phyloP scores from a whole-genome alignment of 2,113 vertebrate genomes.

The human region DNA sequence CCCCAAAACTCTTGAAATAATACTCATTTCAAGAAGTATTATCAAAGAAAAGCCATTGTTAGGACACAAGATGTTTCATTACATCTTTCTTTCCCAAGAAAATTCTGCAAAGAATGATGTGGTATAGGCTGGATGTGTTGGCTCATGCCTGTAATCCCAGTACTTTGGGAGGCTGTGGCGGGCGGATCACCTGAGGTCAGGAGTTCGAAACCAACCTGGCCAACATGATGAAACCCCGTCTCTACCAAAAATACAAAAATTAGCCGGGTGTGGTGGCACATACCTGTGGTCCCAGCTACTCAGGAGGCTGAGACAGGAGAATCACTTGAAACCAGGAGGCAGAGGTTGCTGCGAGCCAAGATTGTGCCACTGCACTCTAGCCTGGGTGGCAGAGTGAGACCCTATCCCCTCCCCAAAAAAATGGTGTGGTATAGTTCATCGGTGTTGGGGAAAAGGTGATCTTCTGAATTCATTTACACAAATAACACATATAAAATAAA shows the following conservation, averaged over 20 bases:
- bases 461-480: background rate
- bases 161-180: too few relatives aligned
- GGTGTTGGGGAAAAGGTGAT: background rate
- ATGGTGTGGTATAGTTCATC: background rate
- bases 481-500: slow-evolving; percentile 11
- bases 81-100: background rate
- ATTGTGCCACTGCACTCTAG: background rate
- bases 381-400: background rate
- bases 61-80: background rate
- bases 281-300: background rate
- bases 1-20: background rate
- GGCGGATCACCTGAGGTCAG: too few relatives aligned
- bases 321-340: background rate
- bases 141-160: too few relatives aligned
- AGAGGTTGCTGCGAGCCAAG: background rate
- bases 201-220: too few relatives aligned
- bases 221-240: too few relatives aligned
- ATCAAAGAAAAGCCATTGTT: background rate
- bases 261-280: too few relatives aligned
- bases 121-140: too few relatives aligned
- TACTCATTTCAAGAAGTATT: slow-evolving; percentile 31
- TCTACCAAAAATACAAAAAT: too few relatives aligned
- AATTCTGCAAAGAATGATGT: background rate
- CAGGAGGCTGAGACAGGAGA: background rate
- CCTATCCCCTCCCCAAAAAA: too few relatives aligned